Evolutionary conservation across 2,113 vertebrate genomes (phyloP), one percentile per base, ranked within the genome.

Genomic region (Etheostoma spectabile): DNA sequence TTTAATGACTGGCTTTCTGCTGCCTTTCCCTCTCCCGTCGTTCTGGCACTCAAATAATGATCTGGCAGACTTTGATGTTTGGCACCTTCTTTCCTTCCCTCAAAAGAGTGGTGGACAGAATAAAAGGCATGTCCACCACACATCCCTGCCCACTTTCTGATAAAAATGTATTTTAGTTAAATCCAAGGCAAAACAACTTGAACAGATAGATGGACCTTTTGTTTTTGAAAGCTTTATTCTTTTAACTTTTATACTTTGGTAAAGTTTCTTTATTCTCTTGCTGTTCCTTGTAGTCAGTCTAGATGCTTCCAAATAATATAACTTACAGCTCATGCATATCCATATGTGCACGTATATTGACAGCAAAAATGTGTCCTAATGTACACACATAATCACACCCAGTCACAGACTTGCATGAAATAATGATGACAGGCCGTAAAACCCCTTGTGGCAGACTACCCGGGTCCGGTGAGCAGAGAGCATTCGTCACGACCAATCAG

Each of bases 31-130:
- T 94, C 88, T 86, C 87, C 88, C 48, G 77, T 85, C 71, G 75
- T 88, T 89, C 91, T 92, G 91, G 91, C 90, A 87, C 86, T 90
- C 71, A 76, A 90, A 90, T 93, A 91, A 93, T 87, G 87, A 91
- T 89, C 86, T 55, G 55, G 79, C 88, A 80, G 85, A 82, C 83
- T 86, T 93, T 91, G 85, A 84, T 55, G 75, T 84, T 92, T 90
- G 92, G 89, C 91, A 86, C 91, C 88, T 73, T 86, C 84, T 80
- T 86, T 74, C 57, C 75, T 82, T 61, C 5, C 4, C 82, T 61
- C 46, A 87, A 79, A 83, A 86, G 74, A 71, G 75, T 75, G 83
- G 79, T 57, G 73, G 77, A 81, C 49, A 72, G 73, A 80, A 86
- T 86, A 82, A 89, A 86, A 66, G 66, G 59, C 51, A 80, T 82